Evolutionary conservation across 1,140 invertebrate genomes (phyloP).

Genomic region (Drosophila guanche): DNA sequence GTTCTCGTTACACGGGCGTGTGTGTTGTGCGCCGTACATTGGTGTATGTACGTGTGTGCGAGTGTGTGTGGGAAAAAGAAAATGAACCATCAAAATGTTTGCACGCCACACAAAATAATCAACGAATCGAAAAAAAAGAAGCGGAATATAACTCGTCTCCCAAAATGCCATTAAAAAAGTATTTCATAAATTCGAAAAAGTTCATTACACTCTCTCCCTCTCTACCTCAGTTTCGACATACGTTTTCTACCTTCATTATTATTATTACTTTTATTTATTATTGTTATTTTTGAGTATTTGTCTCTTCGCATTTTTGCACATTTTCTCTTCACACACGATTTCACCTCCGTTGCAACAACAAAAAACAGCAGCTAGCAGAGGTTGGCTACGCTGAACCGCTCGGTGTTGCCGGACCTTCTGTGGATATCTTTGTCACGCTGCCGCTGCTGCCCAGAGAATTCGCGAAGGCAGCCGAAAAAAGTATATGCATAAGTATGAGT

Average conservation of each 20-base stretch:
- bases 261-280: constrained; percentile 54
- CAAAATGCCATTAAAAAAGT: constrained; percentile 6
- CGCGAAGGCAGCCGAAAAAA: constrained; percentile 44
- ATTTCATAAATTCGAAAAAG: constrained; percentile 25
- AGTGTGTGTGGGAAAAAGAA: constrained; percentile 32
- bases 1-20: constrained; percentile 57
- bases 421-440: constrained; percentile 54
- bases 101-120: constrained; percentile 44
- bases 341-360: constrained; percentile 56
- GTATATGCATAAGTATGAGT: constrained; percentile 4
- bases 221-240: constrained; percentile 2
- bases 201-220: constrained; percentile 47
- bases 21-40: constrained; percentile 10
- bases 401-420: constrained; percentile 57
- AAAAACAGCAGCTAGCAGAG: constrained; percentile 35
- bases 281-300: constrained; percentile 42
- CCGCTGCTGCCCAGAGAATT: constrained; percentile 33
- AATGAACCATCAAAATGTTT: constrained; percentile 33
- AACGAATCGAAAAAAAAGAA: constrained; percentile 6
- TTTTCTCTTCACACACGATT: constrained; percentile 66
- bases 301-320: constrained; percentile 42
- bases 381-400: background rate
- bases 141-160: constrained; percentile 13
- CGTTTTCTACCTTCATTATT: constrained; percentile 47
- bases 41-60: constrained; percentile 20